Base-by-base conservation (phyloP, 2,797 vertebrate species). In the Eidolon dupreanum region DNA sequence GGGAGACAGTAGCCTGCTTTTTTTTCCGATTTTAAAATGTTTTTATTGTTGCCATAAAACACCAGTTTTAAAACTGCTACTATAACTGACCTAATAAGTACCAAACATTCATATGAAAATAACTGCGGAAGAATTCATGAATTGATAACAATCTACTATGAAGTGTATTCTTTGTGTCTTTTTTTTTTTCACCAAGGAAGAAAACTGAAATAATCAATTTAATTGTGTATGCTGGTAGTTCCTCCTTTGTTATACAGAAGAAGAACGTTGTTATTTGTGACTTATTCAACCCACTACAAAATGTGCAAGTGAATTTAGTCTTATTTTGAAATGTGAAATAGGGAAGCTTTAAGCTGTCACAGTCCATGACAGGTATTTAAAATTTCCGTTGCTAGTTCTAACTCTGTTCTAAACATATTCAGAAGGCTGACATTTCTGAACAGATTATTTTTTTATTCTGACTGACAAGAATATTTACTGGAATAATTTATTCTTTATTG, bases 351-450 rank as follows among this genome's bases (percentile, higher is more conserved):
- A 85, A 66, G 10, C 55, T 96, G 16, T 83, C 43, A 88, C 5
- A 95, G 28, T 11, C 3, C 31, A 66, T 75, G 33, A 90, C 51
- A 88, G 46, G 2, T 77, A 85, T 88, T 85, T 90, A 96, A 71
- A 92, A 88, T 20, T 71, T 88, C 28, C 43, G 13, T 31, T 88
- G 53, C 28, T 79, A 77, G 9, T 57, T 88, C 36, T 82, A 36
- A 22, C 1, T 46, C 73, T 94, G 26, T 66, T 92, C 3, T 68
- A 94, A 82, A 90, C 24, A 90, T 77, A 61, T 82, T 88, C 31
- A 33, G 33, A 85, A 90, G 57, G 24, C 8, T 83, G 46, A 63
- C 71, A 65, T 88, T 94, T 93, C 61, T 59, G 33, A 86, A 57
- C 3, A 75, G 49, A 51, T 7, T 87, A 15, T 78, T 84, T 81